Base-by-base conservation (phyloP, 1,140 invertebrate species). In the Rhopalosiphum padi region DNA sequence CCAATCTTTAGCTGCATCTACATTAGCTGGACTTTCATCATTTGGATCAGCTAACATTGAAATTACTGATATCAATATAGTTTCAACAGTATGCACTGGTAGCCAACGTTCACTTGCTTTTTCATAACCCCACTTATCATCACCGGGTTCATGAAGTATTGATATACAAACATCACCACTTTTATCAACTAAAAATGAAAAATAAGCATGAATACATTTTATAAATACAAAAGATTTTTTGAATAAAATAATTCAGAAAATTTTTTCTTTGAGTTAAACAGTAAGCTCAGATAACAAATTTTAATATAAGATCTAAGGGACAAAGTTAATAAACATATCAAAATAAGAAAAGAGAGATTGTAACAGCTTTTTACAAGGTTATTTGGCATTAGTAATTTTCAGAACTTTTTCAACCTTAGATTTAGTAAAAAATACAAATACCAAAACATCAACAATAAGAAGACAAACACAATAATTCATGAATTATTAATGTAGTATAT, bases 11-110 rank as follows among this genome's bases (percentile, higher is more conserved):
- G 99, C 99, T 95, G 99, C 99, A 97, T 99, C 99, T 94, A 99
- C 99, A 97, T 99, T 99, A 95, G 99, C 99, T 95, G 99, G 99
- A 96, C 98, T 99, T 96, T 99, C 99, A 96, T 99, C 99, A 96
- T 99, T 99, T 93, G 99, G 99, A 96, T 99, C 99, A 94, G 99
- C 98, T 95, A 99, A 96, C 99, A 99, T 99, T 95, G 99, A 99
- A 96, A 99, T 99, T 95, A 99, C 98, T 96, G 98, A 99, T 96
- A 99, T 99, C 95, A 99, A 96, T 95, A 99, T 99, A 94, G 99
- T 99, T 96, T 99, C 99, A 95, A 99, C 99, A 94, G 99, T 99
- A 96, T 99, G 99, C 94, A 99, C 98, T 92, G 99, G 99, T 95
- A 99, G 96, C 99, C 99, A 99, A 96, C 99, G 96, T 95, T 99